These are phyloP conservation scores for Babylonia areolata DNA, from an alignment of 1,140 invertebrate species.

Conservation along the genomic window DNA sequence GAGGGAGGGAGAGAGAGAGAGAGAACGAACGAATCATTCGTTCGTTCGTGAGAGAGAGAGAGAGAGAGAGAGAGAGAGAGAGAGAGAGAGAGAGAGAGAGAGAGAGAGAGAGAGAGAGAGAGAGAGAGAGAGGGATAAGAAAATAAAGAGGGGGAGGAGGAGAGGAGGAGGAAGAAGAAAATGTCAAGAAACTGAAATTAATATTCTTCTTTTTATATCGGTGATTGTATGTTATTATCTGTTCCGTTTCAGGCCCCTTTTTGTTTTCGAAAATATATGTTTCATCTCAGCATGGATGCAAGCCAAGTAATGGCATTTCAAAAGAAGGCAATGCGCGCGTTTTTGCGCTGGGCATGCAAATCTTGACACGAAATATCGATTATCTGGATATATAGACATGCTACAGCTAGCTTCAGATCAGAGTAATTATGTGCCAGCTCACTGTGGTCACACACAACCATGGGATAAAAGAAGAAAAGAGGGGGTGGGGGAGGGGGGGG, in stretches of 20 bases:
- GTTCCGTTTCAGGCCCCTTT: too few relatives aligned
- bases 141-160: not conserved
- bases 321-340: too few relatives aligned
- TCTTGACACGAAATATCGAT: not conserved
- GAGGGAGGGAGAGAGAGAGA: constrained; percentile 31
- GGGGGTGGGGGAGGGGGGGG: not conserved
- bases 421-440: too few relatives aligned
- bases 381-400: not conserved
- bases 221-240: too few relatives aligned
- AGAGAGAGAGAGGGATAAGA: not conserved
- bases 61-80: constrained; percentile 22
- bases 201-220: too few relatives aligned
- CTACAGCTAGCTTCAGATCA: not conserved
- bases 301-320: too few relatives aligned
- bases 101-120: not conserved
- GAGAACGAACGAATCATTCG: constrained; percentile 22
- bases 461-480: too few relatives aligned
- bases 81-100: not conserved
- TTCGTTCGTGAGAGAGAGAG: constrained; percentile 33
- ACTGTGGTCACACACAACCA: too few relatives aligned
- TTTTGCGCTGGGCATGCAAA: too few relatives aligned
- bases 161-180: not conserved
- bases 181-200: too few relatives aligned
- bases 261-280: too few relatives aligned
- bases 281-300: too few relatives aligned